Conservation (phyloP, 2,113 vertebrate genomes). For the human region DNA sequence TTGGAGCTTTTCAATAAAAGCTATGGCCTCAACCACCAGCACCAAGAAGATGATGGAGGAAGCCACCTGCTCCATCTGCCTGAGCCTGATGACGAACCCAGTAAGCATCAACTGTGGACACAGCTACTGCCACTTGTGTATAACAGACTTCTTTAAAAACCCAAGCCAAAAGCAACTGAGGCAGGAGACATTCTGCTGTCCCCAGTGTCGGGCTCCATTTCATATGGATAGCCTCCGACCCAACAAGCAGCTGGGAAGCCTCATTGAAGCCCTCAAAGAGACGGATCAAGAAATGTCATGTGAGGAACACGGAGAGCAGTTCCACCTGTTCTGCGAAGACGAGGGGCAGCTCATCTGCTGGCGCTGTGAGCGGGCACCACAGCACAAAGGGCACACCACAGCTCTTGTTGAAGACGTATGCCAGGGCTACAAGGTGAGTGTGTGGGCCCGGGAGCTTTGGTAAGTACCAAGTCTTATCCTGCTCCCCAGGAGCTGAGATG, state of each 20-base stretch:
- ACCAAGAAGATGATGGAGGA: slow-evolving; percentile 77
- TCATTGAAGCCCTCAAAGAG: slow-evolving; percentile 70
- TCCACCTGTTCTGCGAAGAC: slow-evolving; percentile 62
- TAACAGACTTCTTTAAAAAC: slow-evolving; percentile 81
- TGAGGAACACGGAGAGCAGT: not conserved
- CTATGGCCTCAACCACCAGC: not conserved
- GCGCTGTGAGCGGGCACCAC: not conserved
- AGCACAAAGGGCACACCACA: slow-evolving; percentile 9
- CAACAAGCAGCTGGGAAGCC: slow-evolving; percentile 66
- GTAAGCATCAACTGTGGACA: slow-evolving; percentile 88
- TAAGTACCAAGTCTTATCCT: not conserved
- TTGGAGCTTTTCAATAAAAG: not conserved
- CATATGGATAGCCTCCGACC: not conserved
- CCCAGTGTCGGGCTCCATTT: slow-evolving; percentile 80
- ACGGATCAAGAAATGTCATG: not conserved
- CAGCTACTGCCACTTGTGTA: slow-evolving; percentile 86
- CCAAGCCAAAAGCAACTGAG: not conserved
- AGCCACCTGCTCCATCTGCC: slow-evolving; percentile 87
- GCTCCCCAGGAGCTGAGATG: not conserved
- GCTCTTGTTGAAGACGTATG: not conserved
- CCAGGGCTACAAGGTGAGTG: slow-evolving; percentile 56
- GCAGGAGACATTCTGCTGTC: slow-evolving; percentile 65
- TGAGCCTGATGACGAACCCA: slow-evolving; percentile 82
- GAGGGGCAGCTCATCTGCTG: slow-evolving; percentile 69
- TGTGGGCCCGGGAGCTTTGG: fast-evolving